Evolutionary conservation across 2,888 invertebrate genomes (phyloP).

Genomic region (Hydroisotoma schaefferi): DNA sequence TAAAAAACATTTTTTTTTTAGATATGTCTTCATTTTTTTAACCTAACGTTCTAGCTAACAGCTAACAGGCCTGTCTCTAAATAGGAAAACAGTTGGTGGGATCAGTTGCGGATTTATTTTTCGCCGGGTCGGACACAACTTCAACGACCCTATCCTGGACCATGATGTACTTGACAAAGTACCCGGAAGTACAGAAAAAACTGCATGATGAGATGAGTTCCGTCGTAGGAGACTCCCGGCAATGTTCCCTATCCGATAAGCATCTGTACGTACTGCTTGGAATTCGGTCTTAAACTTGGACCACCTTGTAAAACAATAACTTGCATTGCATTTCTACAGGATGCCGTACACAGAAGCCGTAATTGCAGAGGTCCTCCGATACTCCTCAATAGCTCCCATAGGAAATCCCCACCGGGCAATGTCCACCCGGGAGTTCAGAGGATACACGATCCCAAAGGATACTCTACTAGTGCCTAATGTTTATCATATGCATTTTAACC

Average conservation of each 20-base stretch:
- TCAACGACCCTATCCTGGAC: slow-evolving; percentile 20
- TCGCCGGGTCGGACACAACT: slow-evolving; percentile 21
- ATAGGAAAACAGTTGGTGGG: slow-evolving; percentile 7
- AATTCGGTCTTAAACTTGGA: too few species aligned
- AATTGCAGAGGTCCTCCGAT: slow-evolving; percentile 29
- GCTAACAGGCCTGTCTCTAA: too few species aligned
- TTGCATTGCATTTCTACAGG: too few species aligned
- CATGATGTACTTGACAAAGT: slow-evolving; percentile 12
- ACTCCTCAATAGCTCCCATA: slow-evolving; percentile 18
- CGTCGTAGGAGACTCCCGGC: slow-evolving; percentile 14
- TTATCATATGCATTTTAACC: slow-evolving; percentile 26
- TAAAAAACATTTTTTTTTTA: not conserved
- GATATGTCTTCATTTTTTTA: not conserved
- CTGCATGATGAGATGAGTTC: slow-evolving; percentile 19
- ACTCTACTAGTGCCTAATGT: slow-evolving; percentile 16
- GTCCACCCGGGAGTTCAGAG: slow-evolving; percentile 7
- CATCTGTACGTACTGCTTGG: slow-evolving; percentile 20
- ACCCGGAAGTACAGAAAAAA: slow-evolving; percentile 19
- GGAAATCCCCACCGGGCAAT: slow-evolving; percentile 26
- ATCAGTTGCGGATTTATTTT: slow-evolving; percentile 4
- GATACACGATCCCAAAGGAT: slow-evolving; percentile 23
- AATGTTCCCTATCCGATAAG: slow-evolving; percentile 15
- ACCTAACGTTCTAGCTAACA: too few species aligned
- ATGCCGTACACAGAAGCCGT: slow-evolving; percentile 35
- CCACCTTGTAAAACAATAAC: too few species aligned